Conservation (phyloP, 2,113 vertebrate species). For the Antechinus flavipes region DNA sequence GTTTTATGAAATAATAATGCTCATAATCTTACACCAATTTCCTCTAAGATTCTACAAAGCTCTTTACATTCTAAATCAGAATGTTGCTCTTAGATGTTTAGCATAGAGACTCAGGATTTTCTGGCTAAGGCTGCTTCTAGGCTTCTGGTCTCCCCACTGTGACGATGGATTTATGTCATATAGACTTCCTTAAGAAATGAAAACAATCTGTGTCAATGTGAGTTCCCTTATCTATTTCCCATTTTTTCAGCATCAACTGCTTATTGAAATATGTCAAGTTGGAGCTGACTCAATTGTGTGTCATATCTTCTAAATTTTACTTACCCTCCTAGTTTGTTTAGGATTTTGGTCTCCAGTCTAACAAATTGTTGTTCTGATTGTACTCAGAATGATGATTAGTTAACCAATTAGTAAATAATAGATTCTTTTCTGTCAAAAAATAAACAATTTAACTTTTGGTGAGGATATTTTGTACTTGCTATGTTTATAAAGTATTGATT, state of each 20-base stretch:
- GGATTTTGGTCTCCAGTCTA: neutral
- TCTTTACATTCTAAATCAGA: neutral
- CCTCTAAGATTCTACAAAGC: neutral
- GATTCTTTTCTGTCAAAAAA: neutral
- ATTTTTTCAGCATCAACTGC: neutral
- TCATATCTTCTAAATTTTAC: neutral
- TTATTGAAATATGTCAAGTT: neutral
- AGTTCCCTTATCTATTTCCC: neutral
- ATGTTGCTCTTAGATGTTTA: neutral
- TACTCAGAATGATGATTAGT: neutral
- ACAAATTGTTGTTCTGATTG: neutral
- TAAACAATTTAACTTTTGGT: neutral
- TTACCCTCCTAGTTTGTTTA: neutral
- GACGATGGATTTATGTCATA: neutral
- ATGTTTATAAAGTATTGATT: neutral
- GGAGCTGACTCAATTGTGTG: neutral
- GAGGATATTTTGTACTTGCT: neutral
- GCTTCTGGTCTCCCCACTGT: neutral
- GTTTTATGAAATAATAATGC: neutral
- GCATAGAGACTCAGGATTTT: neutral
- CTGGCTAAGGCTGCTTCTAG: neutral
- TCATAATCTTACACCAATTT: neutral
- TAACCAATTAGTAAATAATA: neutral
- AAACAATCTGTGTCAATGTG: neutral
- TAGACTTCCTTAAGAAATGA: neutral